Evolutionary conservation across 2,797 vertebrate species (phyloP).

Genomic region (Pangasius mekongensis): DNA sequence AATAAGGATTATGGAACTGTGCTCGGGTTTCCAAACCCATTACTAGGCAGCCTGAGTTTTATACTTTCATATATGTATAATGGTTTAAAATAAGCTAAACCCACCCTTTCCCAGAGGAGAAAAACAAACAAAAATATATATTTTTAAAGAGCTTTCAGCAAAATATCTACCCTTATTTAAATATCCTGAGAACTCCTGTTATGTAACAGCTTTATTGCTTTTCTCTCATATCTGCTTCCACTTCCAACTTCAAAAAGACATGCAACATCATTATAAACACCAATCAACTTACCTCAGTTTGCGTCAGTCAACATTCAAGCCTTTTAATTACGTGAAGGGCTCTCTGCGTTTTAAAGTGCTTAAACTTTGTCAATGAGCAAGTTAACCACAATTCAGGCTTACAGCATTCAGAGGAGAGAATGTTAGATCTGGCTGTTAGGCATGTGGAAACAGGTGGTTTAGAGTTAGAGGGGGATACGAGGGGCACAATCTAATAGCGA

Average conservation of each 20-base stretch:
- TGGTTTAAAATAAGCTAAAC: neutral
- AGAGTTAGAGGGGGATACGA: neutral
- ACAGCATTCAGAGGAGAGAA: neutral
- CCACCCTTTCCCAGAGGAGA: neutral
- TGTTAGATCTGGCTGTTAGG: neutral
- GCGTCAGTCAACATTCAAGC: slow-evolving; percentile 1
- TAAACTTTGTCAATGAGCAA: neutral
- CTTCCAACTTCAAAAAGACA: slow-evolving; percentile 14
- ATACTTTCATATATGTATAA: neutral
- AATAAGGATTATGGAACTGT: neutral
- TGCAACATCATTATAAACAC: slow-evolving; percentile 26
- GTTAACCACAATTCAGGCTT: slow-evolving; percentile 11
- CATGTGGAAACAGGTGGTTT: neutral
- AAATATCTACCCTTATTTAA: neutral
- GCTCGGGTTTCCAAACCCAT: neutral
- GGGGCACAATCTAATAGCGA: neutral
- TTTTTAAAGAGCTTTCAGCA: neutral
- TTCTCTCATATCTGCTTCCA: neutral
- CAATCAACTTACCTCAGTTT: slow-evolving; percentile 44
- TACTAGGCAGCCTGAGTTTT: neutral
- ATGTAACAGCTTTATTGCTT: neutral
- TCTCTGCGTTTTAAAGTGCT: slow-evolving; percentile 9
- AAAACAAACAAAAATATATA: neutral
- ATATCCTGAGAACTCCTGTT: neutral
- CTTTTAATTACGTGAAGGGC: neutral